Percentiles rank a stretch among this genome's conserved stretches.
Evolutionary conservation across 2,113 vertebrate species (phyloP).

Genomic region (Condylura cristata): DNA sequence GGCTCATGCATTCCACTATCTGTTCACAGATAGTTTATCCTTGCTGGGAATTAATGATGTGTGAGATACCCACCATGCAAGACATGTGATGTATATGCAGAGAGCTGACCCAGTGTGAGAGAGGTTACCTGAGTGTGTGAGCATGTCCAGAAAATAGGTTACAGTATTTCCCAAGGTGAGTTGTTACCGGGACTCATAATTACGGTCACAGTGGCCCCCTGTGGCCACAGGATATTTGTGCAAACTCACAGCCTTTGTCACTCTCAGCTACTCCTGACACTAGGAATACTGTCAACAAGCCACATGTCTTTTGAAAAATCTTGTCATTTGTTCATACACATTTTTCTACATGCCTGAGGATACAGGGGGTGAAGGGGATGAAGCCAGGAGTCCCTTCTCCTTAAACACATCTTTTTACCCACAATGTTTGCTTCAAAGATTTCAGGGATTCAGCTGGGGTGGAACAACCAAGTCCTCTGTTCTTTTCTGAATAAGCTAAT

Average conservation of each 20-base stretch:
- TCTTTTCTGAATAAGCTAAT: neutral
- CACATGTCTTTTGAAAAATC: neutral
- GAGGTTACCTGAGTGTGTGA: neutral
- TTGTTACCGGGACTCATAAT: neutral
- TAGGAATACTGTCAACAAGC: too few species aligned
- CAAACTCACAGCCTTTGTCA: neutral
- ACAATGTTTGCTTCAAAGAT: neutral
- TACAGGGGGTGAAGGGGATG: neutral
- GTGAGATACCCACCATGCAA: accelerated
- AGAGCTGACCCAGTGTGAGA: accelerated
- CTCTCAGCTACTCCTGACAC: neutral
- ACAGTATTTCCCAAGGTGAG: neutral
- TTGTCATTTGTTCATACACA: neutral
- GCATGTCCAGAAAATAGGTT: neutral
- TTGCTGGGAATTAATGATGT: neutral
- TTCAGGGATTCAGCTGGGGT: accelerated
- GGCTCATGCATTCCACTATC: neutral
- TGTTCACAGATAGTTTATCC: accelerated
- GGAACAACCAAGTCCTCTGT: accelerated
- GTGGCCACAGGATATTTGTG: conserved; percentile 38
- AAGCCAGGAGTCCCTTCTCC: neutral
- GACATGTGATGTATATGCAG: accelerated
- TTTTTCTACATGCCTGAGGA: neutral
- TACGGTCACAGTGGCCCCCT: conserved; percentile 66
- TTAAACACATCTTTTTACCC: neutral